A percentile compares a stretch with the other conserved stretches of the same genome.
Evolutionary conservation across 2,113 vertebrate genomes (phyloP).

Genomic region (Pluvialis apricaria): DNA sequence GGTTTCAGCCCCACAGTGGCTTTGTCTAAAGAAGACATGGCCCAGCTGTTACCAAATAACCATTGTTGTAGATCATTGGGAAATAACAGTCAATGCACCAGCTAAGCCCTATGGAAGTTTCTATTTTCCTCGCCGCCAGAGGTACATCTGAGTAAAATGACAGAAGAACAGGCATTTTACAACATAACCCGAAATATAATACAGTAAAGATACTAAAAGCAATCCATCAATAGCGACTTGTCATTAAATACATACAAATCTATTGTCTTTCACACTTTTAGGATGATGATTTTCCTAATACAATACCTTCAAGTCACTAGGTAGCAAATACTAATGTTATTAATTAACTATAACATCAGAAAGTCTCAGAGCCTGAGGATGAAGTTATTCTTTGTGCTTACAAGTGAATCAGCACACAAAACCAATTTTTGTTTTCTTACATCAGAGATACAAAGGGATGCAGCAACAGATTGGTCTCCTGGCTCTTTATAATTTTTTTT

Average conservation of each 20-base stretch:
- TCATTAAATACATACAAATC: neutral
- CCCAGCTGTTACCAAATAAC: slow-evolving; percentile 82
- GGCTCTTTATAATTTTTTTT: neutral
- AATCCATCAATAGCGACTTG: neutral
- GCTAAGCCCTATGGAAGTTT: slow-evolving; percentile 48
- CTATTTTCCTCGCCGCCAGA: slow-evolving; percentile 15
- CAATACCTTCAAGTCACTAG: neutral
- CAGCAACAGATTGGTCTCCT: neutral
- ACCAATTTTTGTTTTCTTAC: neutral
- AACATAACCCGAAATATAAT: neutral
- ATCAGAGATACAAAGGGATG: neutral
- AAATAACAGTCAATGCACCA: slow-evolving; percentile 70
- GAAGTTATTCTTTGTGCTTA: neutral
- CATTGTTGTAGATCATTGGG: slow-evolving; percentile 76
- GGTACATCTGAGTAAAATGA: neutral
- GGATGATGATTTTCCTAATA: neutral
- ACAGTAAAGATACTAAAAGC: neutral
- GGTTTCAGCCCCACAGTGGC: slow-evolving; percentile 69
- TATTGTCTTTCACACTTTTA: neutral
- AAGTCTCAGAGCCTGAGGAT: neutral
- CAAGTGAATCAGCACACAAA: neutral
- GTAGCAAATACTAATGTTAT: neutral
- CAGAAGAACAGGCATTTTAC: neutral
- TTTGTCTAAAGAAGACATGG: slow-evolving; percentile 77
- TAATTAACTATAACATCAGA: neutral